These are phyloP conservation scores for Eriosoma lanigerum DNA, from an alignment of 1,140 invertebrate species.

Conservation along the genomic window DNA sequence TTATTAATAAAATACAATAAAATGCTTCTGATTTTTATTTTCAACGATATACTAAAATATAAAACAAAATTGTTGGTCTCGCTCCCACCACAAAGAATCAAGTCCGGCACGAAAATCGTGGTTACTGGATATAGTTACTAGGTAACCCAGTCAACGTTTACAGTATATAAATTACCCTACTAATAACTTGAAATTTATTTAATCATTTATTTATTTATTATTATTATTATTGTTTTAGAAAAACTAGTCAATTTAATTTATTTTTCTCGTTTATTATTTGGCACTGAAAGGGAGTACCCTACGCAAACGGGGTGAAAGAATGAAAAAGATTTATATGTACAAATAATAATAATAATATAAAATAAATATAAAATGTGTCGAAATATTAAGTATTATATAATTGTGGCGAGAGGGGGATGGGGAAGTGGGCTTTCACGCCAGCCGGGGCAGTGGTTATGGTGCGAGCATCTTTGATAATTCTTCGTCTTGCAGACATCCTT, in stretches of 20 bases:
- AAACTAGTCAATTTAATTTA: slow-evolving; percentile 5
- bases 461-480: slow-evolving; percentile 94
- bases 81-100: too few relatives aligned
- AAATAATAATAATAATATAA: not conserved
- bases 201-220: too few relatives aligned
- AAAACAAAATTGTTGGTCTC: too few relatives aligned
- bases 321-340: slow-evolving; percentile 28
- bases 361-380: not conserved
- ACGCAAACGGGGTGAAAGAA: slow-evolving; percentile 7
- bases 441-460: slow-evolving; percentile 67
- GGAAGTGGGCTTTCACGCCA: slow-evolving; percentile 33
- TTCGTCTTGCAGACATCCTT: slow-evolving; percentile 97
- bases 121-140: too few relatives aligned
- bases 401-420: too few relatives aligned
- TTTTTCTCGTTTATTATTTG: slow-evolving; percentile 29
- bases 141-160: too few relatives aligned
- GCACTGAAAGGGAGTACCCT: slow-evolving; percentile 37
- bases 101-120: too few relatives aligned
- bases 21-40: too few relatives aligned
- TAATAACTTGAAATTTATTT: too few relatives aligned
- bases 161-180: too few relatives aligned
- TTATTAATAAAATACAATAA: too few relatives aligned
- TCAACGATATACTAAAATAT: too few relatives aligned
- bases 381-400: slow-evolving; percentile 31
- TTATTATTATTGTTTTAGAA: slow-evolving; percentile 20